Conservation (phyloP, 2,113 vertebrate species). For the Lophochroa leadbeateri region DNA sequence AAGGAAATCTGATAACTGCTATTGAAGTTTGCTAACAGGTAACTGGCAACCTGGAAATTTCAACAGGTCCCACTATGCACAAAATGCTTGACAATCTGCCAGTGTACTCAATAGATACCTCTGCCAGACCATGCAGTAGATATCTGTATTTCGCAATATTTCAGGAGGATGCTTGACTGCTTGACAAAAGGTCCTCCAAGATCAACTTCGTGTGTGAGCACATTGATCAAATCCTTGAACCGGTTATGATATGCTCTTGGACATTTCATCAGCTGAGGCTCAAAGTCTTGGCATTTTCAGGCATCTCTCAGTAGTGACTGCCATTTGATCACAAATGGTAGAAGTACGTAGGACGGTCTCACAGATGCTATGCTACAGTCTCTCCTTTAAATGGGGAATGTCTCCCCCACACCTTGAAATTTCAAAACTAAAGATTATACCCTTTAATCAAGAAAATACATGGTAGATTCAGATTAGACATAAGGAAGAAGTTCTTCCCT, state of each 20-base stretch:
- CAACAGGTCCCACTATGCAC: background rate
- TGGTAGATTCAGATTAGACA: too few relatives aligned
- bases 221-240: background rate
- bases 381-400: background rate
- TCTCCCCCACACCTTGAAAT: fast-evolving
- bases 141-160: background rate
- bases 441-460: background rate
- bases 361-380: background rate
- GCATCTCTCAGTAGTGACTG: background rate
- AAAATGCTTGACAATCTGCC: background rate
- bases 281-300: background rate
- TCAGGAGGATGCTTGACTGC: background rate
- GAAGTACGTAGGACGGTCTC: background rate
- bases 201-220: background rate
- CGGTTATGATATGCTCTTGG: background rate
- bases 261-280: background rate
- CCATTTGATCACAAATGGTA: background rate
- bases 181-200: background rate
- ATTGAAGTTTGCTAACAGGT: background rate
- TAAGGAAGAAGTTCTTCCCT: too few relatives aligned
- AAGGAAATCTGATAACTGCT: background rate
- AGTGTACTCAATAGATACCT: background rate
- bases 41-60: background rate
- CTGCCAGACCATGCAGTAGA: background rate
- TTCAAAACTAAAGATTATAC: background rate